phyloP scores from a whole-genome alignment of 1,140 invertebrate genomes.

The Brachionus rotundiformis region DNA sequence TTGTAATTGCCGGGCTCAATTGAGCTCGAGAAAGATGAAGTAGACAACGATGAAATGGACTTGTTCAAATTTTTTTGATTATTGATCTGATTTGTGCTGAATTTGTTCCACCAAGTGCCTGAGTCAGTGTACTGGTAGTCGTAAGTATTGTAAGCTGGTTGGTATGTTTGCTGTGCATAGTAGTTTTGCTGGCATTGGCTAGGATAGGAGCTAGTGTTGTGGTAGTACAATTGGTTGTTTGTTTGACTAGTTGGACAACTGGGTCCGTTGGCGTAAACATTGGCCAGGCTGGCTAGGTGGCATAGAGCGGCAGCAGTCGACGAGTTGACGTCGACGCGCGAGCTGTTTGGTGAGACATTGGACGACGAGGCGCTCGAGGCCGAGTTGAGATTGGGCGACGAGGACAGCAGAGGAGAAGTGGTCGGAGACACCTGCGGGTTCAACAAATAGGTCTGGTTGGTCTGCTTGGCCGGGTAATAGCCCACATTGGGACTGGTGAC shows the following conservation, averaged over 20 bases:
- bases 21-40: constrained; percentile 26
- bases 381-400: constrained; percentile 5
- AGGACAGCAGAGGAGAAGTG: constrained; percentile 14
- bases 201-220: background rate
- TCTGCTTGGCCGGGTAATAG: background rate
- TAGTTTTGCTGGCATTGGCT: background rate
- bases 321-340: background rate
- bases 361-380: constrained; percentile 1
- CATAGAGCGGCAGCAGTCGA: constrained; percentile 42
- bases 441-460: background rate
- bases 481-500: background rate
- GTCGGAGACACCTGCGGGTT: constrained; percentile 38
- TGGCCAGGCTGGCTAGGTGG: constrained; percentile 41
- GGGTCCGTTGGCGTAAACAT: constrained; percentile 33
- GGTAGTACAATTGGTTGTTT: background rate
- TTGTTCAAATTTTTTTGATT: constrained; percentile 23
- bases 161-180: background rate
- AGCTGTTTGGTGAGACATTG: constrained; percentile 8
- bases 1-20: background rate
- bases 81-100: background rate
- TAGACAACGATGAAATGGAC: constrained; percentile 24
- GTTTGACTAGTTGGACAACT: background rate
- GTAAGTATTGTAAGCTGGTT: background rate
- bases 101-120: background rate
- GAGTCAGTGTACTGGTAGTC: constrained; percentile 3